Conservation (phyloP, 1,140 invertebrate genomes). For the Camponotus vicinus region DNA sequence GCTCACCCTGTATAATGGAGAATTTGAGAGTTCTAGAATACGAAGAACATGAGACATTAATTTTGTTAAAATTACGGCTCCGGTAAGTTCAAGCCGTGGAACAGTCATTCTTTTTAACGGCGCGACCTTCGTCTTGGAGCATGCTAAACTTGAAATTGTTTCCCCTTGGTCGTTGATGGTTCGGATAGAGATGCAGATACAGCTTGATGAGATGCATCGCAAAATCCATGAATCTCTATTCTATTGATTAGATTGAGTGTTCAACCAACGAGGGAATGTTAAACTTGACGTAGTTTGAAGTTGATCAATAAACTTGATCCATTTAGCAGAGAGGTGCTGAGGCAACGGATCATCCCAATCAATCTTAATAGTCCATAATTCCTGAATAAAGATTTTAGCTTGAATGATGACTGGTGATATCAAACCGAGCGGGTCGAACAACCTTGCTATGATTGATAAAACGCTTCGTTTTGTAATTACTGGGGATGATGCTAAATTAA, state of each 20-base stretch:
- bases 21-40: accelerated
- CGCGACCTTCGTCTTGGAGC: not conserved
- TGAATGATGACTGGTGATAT: too few relatives aligned
- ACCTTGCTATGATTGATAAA: too few relatives aligned
- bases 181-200: constrained; percentile 69
- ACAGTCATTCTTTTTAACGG: not conserved
- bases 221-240: constrained; percentile 65
- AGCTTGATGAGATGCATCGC: constrained; percentile 67
- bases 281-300: not conserved
- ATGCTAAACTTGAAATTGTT: not conserved
- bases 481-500: too few relatives aligned
- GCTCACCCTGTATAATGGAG: too few relatives aligned
- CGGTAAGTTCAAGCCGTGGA: not conserved
- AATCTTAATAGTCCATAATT: too few relatives aligned
- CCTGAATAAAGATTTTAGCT: not conserved
- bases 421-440: too few relatives aligned
- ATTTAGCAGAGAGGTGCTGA: constrained; percentile 21
- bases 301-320: constrained; percentile 5
- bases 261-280: constrained; percentile 19
- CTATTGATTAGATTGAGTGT: not conserved
- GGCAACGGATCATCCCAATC: too few relatives aligned
- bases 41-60: not conserved
- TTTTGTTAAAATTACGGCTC: not conserved
- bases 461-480: too few relatives aligned
- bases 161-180: not conserved